Evolutionary conservation across 2,888 invertebrate genomes (phyloP), one percentile per base, ranked within the genome.

Genomic region (Dryadula phaetusa): DNA sequence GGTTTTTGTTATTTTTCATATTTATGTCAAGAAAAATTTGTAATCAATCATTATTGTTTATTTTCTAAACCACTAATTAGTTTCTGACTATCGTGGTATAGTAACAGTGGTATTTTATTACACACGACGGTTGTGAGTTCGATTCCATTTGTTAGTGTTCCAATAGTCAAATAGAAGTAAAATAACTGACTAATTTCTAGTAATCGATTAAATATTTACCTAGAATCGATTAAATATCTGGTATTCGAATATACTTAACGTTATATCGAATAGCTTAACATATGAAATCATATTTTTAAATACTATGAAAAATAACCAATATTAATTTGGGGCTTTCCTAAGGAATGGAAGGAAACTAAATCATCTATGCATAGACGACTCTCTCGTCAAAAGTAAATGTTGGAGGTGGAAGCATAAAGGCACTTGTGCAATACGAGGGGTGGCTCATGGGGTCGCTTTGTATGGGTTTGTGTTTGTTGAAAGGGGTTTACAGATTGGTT

Each of bases 361-460:
- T 60, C 42, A 44, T 60, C 60, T 67, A 54, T 70, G 40, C 34
- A 65, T 63, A 60, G 62, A 44, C 53, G 60, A 34, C 56, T 61
- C 60, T 22, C 40, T 52, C 52, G 52, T 32, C 54, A 28, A 58
- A 32, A 62, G 67, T 67, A 70, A 70, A 70, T 52, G 70, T 65
- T 60, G 65, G 62, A 58, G 64, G 70, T 67, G 46, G 62, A 61
- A 52, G 53, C 65, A 70, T 70, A 68, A 70, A 68, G 68, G 60
- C 68, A 65, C 70, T 68, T 63, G 70, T 34, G 70, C 60, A 63
- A 68, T 70, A 49, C 62, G 63, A 60, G 62, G 61, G 62, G 62
- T 52, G 67, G 70, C 62, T 52, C 62, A 70, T 67, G 65, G 65
- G 65, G 60, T 63, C 60, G 25, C 65, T 70, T 70, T 67, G 70